Base-by-base conservation (phyloP, 1,140 invertebrate genomes). In the Samia ricini region DNA sequence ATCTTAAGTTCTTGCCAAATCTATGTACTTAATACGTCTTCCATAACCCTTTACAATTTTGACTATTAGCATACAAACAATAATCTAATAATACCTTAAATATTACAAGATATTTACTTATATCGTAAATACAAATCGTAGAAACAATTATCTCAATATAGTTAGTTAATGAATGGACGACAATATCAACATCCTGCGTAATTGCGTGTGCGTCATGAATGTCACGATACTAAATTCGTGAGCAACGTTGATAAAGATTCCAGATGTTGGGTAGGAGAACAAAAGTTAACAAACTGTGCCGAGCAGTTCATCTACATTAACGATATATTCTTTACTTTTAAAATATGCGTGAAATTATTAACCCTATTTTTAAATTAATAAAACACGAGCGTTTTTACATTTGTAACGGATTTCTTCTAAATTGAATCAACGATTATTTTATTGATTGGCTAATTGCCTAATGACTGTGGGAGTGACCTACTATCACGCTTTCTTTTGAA, bases 141-240 rank as follows among this genome's bases (percentile, higher is more conserved):
- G 36, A 66, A 67, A 63, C 66, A 69, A 68, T 68, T 71, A 70
- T 42, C 12, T 68, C 51, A 63, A 22, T 61, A 63, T 66, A n/a
- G n/a, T n/a, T n/a, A n/a, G 51, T 56, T 71, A 72, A 76, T 79
- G 72, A 80, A 83, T 81, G 78, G 75, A 76, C 68, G 64, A 76
- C 71, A 78, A 77, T 81, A 81, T 83, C 81, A 74, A 81, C 71
- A 79, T 81, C 77, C 75, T 79, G 75, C 64, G 61, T 77, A 73
- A 72, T 74, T 70, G 55, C 56, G 61, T 58, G 72, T 74, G 73
- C 69, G 71, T 77, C 76, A 78, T 73, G 19, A 24, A 36, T 29
- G 58, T 36, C 22, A 56, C 24, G 54, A 64, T 52, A 51, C 36
- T 29, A 7, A 58, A 55, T 55, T 61, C 61, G 56, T 58, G 29